Conservation (phyloP, 2,113 vertebrate species). For the Rhinolophus sinicus region DNA sequence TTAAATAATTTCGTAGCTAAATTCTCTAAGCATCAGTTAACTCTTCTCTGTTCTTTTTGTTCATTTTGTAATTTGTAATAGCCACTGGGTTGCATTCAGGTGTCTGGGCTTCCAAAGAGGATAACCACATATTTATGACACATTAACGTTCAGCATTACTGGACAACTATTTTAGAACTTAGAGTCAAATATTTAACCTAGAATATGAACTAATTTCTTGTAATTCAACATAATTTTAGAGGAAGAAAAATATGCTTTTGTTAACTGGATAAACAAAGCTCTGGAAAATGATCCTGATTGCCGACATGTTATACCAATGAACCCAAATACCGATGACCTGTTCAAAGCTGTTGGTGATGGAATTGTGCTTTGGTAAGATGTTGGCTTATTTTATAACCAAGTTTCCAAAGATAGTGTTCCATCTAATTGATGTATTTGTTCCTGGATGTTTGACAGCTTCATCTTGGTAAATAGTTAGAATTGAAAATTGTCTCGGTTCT, state of each 20-base stretch:
- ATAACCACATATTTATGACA: background rate
- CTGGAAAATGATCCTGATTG: constrained; percentile 94
- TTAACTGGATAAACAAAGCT: constrained; percentile 96
- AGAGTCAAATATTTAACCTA: constrained; percentile 17
- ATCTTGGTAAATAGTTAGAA: background rate
- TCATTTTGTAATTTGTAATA: background rate
- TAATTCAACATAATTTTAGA: constrained; percentile 85
- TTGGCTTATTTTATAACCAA: background rate
- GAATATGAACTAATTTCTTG: constrained; percentile 51
- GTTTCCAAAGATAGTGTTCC: background rate
- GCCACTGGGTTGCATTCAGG: background rate
- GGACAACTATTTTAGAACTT: background rate
- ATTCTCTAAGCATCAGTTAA: background rate
- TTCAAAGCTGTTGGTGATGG: constrained; percentile 94
- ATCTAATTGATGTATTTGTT: background rate
- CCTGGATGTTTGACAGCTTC: background rate
- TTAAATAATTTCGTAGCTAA: background rate
- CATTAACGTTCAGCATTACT: background rate
- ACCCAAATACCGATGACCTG: constrained; percentile 91
- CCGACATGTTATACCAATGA: constrained; percentile 91
- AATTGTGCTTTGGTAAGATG: constrained; percentile 93
- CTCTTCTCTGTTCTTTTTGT: background rate
- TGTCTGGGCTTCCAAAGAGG: background rate
- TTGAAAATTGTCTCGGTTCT: background rate
- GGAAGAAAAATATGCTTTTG: constrained; percentile 95